These are phyloP conservation scores for Drosophila nigromelanica DNA, from an alignment of 1,140 invertebrate genomes.

Conservation along the genomic window DNA sequence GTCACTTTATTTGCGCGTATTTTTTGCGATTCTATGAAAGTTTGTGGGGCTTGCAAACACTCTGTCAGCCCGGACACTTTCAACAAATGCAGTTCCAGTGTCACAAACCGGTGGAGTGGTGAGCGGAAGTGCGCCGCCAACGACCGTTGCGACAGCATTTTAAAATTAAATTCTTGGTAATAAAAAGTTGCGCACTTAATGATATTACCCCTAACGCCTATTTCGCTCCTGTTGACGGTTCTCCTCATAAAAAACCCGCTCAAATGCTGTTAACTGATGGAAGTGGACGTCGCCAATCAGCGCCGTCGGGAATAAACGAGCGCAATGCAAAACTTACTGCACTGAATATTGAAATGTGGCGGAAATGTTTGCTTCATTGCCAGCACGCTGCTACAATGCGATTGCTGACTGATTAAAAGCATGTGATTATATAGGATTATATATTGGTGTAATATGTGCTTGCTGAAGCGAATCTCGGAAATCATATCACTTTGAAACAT, in stretches of 20 bases:
- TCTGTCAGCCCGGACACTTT: conserved; percentile 28
- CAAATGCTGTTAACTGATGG: conserved; percentile 28
- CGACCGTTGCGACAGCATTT: conserved; percentile 27
- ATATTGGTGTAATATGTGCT: neutral
- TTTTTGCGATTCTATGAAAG: conserved; percentile 4
- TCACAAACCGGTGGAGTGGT: conserved; percentile 24
- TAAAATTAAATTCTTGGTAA: conserved; percentile 62
- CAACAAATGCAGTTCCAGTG: conserved; percentile 69
- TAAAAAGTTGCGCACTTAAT: conserved; percentile 74
- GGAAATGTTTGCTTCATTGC: conserved; percentile 22
- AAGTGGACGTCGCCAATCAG: conserved; percentile 42
- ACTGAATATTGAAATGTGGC: conserved; percentile 29
- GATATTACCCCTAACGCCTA: conserved; percentile 39
- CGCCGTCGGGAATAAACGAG: conserved; percentile 19
- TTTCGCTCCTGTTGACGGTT: conserved; percentile 1
- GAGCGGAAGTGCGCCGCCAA: conserved; percentile 47
- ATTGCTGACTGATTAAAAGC: neutral
- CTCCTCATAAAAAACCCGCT: neutral
- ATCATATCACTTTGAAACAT: conserved; percentile 1
- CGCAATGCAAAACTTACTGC: conserved; percentile 19
- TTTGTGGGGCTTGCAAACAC: conserved; percentile 9
- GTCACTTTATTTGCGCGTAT: conserved; percentile 11
- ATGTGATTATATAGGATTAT: neutral
- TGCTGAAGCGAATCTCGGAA: neutral
- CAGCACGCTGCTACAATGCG: conserved; percentile 1